Conservation (phyloP, 2,797 vertebrate species). For the Danio tinwini region DNA sequence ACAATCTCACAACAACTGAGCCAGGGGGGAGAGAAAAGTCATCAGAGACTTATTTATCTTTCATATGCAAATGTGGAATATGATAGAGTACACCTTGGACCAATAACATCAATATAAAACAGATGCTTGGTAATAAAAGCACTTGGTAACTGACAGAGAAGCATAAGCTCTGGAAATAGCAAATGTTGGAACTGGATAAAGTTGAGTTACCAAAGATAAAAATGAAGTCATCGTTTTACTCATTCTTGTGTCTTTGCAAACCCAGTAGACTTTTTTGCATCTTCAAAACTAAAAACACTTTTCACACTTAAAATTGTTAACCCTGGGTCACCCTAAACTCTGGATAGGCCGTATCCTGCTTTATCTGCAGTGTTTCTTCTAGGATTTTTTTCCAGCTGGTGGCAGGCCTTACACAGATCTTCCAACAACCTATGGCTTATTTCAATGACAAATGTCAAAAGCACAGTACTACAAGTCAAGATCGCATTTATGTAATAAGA, state of each 20-base stretch:
- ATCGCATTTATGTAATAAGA: too few relatives aligned
- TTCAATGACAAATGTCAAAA: too few relatives aligned
- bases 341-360: too few relatives aligned
- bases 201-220: neutral
- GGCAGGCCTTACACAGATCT: too few relatives aligned
- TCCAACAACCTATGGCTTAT: too few relatives aligned
- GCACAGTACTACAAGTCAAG: too few relatives aligned
- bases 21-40: neutral
- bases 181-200: neutral
- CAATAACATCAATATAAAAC: constrained; percentile 24
- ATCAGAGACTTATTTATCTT: constrained; percentile 16
- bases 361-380: too few relatives aligned
- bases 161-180: neutral
- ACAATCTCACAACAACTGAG: constrained; percentile 30
- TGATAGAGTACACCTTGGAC: constrained; percentile 7
- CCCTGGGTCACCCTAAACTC: too few relatives aligned
- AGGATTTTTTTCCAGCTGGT: too few relatives aligned
- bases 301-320: too few relatives aligned
- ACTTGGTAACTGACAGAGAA: constrained; percentile 23
- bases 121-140: neutral
- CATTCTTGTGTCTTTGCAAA: neutral
- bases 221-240: neutral
- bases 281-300: neutral
- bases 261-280: neutral
- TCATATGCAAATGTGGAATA: constrained; percentile 29